These are phyloP conservation scores for Thunnus maccoyii DNA, from an alignment of 2,113 vertebrate species.

Conservation along the genomic window DNA sequence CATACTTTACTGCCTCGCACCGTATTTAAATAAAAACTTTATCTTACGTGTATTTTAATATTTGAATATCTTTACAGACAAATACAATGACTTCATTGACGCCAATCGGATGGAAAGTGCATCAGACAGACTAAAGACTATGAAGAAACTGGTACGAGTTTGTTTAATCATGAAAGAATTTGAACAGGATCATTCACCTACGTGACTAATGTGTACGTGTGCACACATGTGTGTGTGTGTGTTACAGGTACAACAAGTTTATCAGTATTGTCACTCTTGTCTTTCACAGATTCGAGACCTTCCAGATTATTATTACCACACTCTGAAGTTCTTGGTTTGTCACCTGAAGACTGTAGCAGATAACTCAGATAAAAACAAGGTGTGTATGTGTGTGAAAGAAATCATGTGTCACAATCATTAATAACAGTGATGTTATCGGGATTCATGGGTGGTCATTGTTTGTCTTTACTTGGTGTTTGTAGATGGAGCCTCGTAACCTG, in stretches of 20 bases:
- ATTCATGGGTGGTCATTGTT: neutral
- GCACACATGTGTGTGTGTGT: neutral
- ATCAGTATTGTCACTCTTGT: neutral
- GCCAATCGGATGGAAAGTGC: constrained; percentile 94
- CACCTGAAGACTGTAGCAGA: constrained; percentile 97
- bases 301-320: constrained; percentile 95
- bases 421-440: no score
- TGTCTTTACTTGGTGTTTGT: neutral
- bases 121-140: constrained; percentile 92
- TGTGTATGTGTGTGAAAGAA: constrained; percentile 84
- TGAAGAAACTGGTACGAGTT: constrained; percentile 91
- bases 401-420: neutral
- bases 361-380: constrained; percentile 97
- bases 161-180: neutral
- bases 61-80: constrained; percentile 82
- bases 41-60: neutral
- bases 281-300: constrained; percentile 91
- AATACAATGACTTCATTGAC: constrained; percentile 97
- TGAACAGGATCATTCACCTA: neutral
- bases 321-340: constrained; percentile 93
- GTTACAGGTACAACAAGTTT: constrained; percentile 38
- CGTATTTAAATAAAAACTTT: neutral
- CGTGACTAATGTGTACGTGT: neutral
- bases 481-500: constrained; percentile 98
- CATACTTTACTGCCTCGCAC: fast-evolving